Percentiles rank a stretch among this genome's conserved stretches.
These are phyloP conservation scores for Cryptophagus acutangulus DNA, from an alignment of 2,888 invertebrate species.

Conservation along the genomic window DNA sequence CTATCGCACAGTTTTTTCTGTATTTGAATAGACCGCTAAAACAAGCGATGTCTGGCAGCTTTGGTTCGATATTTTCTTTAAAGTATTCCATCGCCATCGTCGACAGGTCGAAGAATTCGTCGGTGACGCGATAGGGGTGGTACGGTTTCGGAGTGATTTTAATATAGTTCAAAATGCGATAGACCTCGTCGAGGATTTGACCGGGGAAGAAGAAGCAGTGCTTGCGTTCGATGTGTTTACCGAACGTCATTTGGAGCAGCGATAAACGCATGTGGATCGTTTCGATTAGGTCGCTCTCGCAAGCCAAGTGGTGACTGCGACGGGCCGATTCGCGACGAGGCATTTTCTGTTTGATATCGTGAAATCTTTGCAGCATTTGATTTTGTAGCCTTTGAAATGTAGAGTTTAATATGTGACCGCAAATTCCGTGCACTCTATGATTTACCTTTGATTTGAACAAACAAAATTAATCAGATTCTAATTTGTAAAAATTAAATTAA, in stretches of 20 bases:
- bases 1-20: no score
- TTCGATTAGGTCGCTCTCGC: slow-evolving; percentile 90
- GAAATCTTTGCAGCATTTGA: slow-evolving; percentile 78
- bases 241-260: slow-evolving; percentile 88
- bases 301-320: slow-evolving; percentile 82
- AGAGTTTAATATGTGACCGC: slow-evolving; percentile 74
- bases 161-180: slow-evolving; percentile 77
- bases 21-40: slow-evolving; percentile 71
- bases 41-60: slow-evolving; percentile 81
- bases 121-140: slow-evolving; percentile 87
- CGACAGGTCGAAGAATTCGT: slow-evolving; percentile 89
- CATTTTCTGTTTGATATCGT: slow-evolving; percentile 85
- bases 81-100: slow-evolving; percentile 99
- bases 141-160: slow-evolving; percentile 73
- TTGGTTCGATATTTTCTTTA: slow-evolving; percentile 88
- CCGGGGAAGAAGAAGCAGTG: slow-evolving; percentile 94
- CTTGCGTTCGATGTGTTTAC: slow-evolving; percentile 88
- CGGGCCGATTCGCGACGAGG: slow-evolving; percentile 87
- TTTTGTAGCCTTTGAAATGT: slow-evolving; percentile 82
- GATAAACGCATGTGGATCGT: slow-evolving; percentile 89
- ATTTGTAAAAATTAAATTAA: neutral
- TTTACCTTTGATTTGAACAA: no score
- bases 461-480: no score
- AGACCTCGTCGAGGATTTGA: slow-evolving; percentile 89
- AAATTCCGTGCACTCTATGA: slow-evolving; percentile 72